Base-by-base conservation (phyloP, 2,888 invertebrate genomes). In the Eretmocerus hayati region DNA sequence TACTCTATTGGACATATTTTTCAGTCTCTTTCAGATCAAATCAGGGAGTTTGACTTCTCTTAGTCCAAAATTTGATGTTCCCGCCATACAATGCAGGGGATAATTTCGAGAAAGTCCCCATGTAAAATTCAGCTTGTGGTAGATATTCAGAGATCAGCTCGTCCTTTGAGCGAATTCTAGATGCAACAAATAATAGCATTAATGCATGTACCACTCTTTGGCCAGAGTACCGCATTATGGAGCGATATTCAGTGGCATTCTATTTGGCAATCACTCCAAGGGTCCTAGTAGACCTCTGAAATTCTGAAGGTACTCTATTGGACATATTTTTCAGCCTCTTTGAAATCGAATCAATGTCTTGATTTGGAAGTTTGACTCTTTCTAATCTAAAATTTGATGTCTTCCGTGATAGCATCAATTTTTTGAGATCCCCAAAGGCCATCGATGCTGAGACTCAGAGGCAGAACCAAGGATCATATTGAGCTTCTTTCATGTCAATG, bases 201-300 rank as follows among this genome's bases (percentile, higher is more conserved):
- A 42, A 42, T 33, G n/a, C n/a, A n/a, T n/a, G n/a, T n/a, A n/a
- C n/a, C n/a, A n/a, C n/a, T n/a, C n/a, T n/a, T n/a, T n/a, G 20
- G 3, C 21, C 42, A 11, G 3, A 19, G 21, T 42, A 42, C 4
- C 32, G 16, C 11, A 32, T 13, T 21, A 42, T 20, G 22, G 11
- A 35, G 15, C 44, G 13, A 19, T 23, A 46, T 11, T 32, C 39
- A 3, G 32, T 32, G n/a, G 46, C 46, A 18, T 46, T 46, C 39
- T 40, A 46, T 8, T 30, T 36, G n/a, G 2, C 3, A 11, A 43
- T 45, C 36, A 31, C 42, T 11, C 19, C 4, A 3, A 22, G 13
- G 4, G 18, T 13, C 11, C n/a, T 9, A 5, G 18, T 15, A 31
- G 19, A 20, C 37, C 37, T 36, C 9, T 36, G 26, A 19, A 44